A percentile compares a stretch with the other conserved stretches of the same genome.
phyloP scores from a whole-genome alignment of 2,888 invertebrate species.

The Oligia fasciuncula region DNA sequence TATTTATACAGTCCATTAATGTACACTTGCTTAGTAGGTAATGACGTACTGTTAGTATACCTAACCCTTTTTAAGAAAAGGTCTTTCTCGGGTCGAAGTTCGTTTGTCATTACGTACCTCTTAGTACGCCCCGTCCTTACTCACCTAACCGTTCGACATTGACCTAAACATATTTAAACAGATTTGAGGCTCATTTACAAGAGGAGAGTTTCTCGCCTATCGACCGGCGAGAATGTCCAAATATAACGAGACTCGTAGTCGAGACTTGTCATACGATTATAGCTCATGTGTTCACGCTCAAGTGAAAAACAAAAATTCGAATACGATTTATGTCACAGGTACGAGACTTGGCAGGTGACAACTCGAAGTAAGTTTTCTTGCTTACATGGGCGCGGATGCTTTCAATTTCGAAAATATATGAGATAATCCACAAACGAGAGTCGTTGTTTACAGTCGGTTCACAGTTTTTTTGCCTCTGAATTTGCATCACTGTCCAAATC shows the following conservation, averaged over 20 bases:
- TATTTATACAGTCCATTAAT: slow-evolving; percentile 33
- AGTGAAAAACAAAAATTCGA: neutral
- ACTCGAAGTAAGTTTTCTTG: neutral
- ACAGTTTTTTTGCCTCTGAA: neutral
- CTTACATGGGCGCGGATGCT: too few species aligned
- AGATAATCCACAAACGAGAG: neutral
- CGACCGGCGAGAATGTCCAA: neutral
- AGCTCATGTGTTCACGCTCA: neutral
- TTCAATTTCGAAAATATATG: neutral
- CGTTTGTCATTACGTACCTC: slow-evolving; percentile 44
- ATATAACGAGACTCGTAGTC: neutral
- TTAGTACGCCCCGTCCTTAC: slow-evolving; percentile 49
- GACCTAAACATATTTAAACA: slow-evolving; percentile 46
- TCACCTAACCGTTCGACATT: slow-evolving; percentile 50
- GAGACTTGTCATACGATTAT: neutral
- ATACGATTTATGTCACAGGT: neutral
- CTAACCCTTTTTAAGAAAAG: slow-evolving; percentile 50
- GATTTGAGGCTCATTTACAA: slow-evolving; percentile 28
- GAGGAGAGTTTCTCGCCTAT: slow-evolving; percentile 10
- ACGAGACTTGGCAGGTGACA: neutral
- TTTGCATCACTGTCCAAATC: neutral
- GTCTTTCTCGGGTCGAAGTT: slow-evolving; percentile 44
- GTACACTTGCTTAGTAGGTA: slow-evolving; percentile 33
- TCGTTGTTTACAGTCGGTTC: neutral
- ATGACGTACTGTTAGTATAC: slow-evolving; percentile 45